Evolutionary conservation across 2,888 invertebrate genomes (phyloP), one percentile per base, ranked within the genome.

Genomic region (Drosophila picticornis): DNA sequence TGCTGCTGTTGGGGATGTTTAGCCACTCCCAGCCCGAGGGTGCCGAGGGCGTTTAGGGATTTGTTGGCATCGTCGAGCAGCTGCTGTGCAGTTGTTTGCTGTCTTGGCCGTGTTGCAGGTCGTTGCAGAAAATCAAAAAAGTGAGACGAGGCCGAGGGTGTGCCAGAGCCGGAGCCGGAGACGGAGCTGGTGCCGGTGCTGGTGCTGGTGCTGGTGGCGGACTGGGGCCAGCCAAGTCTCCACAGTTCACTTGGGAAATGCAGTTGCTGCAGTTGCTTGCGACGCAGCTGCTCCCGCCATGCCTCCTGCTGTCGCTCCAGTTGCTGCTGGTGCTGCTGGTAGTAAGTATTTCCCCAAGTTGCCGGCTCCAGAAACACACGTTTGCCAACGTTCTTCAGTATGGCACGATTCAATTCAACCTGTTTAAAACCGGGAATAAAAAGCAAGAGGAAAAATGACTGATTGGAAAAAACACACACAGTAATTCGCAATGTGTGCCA

Each of bases 351-450:
- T 60, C 72, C 66, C 79, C 82, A 76, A 64, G 77, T 29, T 50
- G 48, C 25, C 16, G 65, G 61, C 16, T 73, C 77, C 31, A 75
- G 57, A 34, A 80, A 63, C 59, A 85, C 84, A 92, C 97, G 95
- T 93, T 97, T 97, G 84, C 97, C 97, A 80, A 97, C 95, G 79
- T 95, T 95, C 91, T 96, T 95, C 87, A 97, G 94, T 91, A 96
- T 95, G 79, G 96, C 95, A 68, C 97, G 94, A 94, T 97, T 97
- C 84, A 95, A 95, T 88, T 95, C 95, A 68, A 95, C 95, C 94
- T 95, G 80, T 63, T 59, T 34, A 19, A 19, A 9, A 59, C 46
- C 71, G 38, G 50, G 27, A 53, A 50, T 64, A 77, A 60, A 72
- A 66, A 77, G 68, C 43, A 70, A 71, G 25, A 60, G 34, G 43